These are phyloP conservation scores for Armadillidium nasatum DNA, from an alignment of 1,140 invertebrate genomes.

Conservation along the genomic window DNA sequence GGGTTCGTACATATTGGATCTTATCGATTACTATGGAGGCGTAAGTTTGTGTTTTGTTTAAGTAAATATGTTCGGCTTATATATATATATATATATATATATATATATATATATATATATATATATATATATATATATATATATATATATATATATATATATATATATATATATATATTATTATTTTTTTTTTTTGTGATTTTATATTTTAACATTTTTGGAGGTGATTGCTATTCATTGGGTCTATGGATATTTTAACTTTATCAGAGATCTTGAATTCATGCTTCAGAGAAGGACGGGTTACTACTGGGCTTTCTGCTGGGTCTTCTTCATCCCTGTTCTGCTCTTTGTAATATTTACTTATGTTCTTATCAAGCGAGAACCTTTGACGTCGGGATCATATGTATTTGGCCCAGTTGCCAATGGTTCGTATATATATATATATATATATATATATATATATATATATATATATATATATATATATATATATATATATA, in stretches of 20 bases:
- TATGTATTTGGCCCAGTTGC: slow-evolving; percentile 29
- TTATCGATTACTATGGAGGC: slow-evolving; percentile 79
- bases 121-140: not conserved
- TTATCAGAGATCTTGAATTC: slow-evolving; percentile 63
- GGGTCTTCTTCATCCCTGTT: slow-evolving; percentile 66
- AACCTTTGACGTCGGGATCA: slow-evolving; percentile 32
- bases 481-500: too few relatives aligned
- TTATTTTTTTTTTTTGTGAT: not conserved
- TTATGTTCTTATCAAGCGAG: slow-evolving; percentile 54
- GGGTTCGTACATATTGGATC: slow-evolving; percentile 75
- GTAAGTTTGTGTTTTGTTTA: slow-evolving; percentile 28
- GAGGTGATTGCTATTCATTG: slow-evolving; percentile 67
- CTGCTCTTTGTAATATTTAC: slow-evolving; percentile 66
- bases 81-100: not conserved
- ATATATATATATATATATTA: not conserved
- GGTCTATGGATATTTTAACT: slow-evolving; percentile 65
- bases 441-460: too few relatives aligned
- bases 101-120: slow-evolving; percentile 20
- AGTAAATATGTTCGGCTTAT: too few relatives aligned
- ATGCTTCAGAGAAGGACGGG: slow-evolving; percentile 67
- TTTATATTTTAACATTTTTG: slow-evolving; percentile 64
- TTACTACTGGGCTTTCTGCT: slow-evolving; percentile 72
- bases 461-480: too few relatives aligned
- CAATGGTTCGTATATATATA: slow-evolving; percentile 6
- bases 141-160: not conserved